A percentile compares a stretch with the other conserved stretches of the same genome.
Evolutionary conservation across 1,140 invertebrate genomes (phyloP).

Genomic region (Drosophila pruinosa): DNA sequence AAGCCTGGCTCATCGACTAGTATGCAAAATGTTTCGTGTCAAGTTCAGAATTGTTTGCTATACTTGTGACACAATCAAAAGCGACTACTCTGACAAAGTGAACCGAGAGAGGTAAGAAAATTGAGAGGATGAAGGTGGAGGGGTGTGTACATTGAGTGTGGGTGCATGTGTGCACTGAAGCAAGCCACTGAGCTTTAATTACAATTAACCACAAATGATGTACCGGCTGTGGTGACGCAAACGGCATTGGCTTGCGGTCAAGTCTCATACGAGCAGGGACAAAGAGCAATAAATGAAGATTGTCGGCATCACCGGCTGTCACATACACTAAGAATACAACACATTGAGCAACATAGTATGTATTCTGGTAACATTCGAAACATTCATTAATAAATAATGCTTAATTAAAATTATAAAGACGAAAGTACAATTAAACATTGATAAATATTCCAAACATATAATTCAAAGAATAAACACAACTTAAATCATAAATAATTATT

Average conservation of each 20-base stretch:
- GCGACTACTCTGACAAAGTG: conserved; percentile 34
- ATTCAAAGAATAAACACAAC: too few species aligned
- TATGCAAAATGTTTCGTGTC: conserved; percentile 11
- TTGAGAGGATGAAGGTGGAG: neutral
- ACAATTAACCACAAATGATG: conserved; percentile 77
- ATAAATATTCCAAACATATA: too few species aligned
- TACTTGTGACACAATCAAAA: conserved; percentile 50
- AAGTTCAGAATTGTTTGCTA: conserved; percentile 47
- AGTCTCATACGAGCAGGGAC: conserved; percentile 22
- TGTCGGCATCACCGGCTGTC: neutral
- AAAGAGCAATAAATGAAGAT: conserved; percentile 30
- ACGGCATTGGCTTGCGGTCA: conserved; percentile 51
- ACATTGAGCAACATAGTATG: too few species aligned
- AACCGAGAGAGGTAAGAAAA: neutral
- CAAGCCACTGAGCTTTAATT: conserved; percentile 74
- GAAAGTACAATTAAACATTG: too few species aligned
- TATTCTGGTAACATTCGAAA: too few species aligned
- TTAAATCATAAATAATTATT: too few species aligned
- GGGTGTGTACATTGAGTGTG: neutral
- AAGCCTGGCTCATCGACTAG: neutral
- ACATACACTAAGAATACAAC: neutral
- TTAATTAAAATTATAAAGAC: too few species aligned
- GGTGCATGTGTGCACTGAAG: conserved; percentile 53
- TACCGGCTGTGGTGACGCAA: conserved; percentile 53
- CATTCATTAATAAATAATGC: too few species aligned